Base-by-base conservation (phyloP, 2,113 vertebrate species). In the Phalacrocorax brasilianus region DNA sequence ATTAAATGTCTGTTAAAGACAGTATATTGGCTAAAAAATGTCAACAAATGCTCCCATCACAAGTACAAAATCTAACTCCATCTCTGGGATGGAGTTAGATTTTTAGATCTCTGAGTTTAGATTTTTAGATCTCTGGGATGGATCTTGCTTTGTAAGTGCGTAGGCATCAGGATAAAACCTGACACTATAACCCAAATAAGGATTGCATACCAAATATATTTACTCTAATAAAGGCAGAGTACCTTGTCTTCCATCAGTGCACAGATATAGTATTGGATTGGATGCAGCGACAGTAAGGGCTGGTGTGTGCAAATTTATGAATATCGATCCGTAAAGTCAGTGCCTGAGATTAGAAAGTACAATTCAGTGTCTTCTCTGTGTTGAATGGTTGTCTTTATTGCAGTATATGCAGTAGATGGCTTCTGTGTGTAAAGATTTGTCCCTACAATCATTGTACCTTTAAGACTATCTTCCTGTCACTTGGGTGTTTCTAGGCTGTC, bases 231-330 rank as follows among this genome's bases (percentile, higher is more conserved):
- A 67, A 73, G 42, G 14, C 26, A 79, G 86, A 33, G 22, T 8
- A n/a, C 33, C 33, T 62, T 70, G 63, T 62, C 58, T 76, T 63
- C 61, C 22, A 15, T 55, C 44, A 21, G 9, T 19, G 20, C 49
- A 13, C 27, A 28, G 4, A 2, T 1, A 2, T 1, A 28, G 32
- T 7, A 12, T 21, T 38, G 19, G 40, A 14, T 11, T 55, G 75
- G 30, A 38, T 47, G 13, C 67, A 77, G 80, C 0, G 1, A 14
- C 59, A 61, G 40, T 33, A 62, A 44, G 5, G 20, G 6, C 45
- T 56, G 42, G 21, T n/a, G 50, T 67, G 13, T 47, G 40, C 24
- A 52, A 67, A 91, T 72, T 58, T 63, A 20, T 44, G 52, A 52
- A 56, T 63, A 44, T 2, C 59, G 13, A 12, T 24, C 53, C 80